Percentiles rank a stretch among this genome's conserved stretches.
These are phyloP conservation scores for Aspiorhynchus laticeps DNA, from an alignment of 2,113 vertebrate species.

Conservation along the genomic window DNA sequence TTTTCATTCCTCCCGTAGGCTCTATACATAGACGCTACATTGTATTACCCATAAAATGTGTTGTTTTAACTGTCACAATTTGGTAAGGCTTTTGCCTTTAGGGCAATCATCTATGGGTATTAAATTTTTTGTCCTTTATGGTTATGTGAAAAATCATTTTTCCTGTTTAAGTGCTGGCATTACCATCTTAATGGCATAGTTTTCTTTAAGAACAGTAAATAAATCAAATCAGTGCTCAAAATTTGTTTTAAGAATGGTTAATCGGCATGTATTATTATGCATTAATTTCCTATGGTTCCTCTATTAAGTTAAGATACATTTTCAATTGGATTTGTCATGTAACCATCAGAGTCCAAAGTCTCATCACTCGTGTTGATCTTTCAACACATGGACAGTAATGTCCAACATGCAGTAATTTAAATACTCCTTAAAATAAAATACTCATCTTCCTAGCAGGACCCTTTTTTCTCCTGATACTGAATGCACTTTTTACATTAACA, in stretches of 20 bases:
- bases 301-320: slow-evolving; percentile 23
- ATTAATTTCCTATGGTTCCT: background rate
- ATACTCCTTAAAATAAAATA: slow-evolving; percentile 69
- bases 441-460: slow-evolving; percentile 48
- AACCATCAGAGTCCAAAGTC: slow-evolving; percentile 73
- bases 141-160: slow-evolving; percentile 35
- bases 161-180: slow-evolving; percentile 44
- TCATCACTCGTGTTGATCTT: slow-evolving; percentile 61
- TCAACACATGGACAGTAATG: slow-evolving; percentile 69
- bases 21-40: slow-evolving; percentile 76
- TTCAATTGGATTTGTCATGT: slow-evolving; percentile 62
- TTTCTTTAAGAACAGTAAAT: background rate
- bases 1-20: slow-evolving; percentile 68
- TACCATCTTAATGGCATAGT: slow-evolving; percentile 35
- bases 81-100: slow-evolving; percentile 4
- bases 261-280: background rate
- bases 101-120: slow-evolving; percentile 31
- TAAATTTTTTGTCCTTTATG: slow-evolving; percentile 54
- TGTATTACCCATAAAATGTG: slow-evolving; percentile 22
- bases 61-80: slow-evolving; percentile 7
- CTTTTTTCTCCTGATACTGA: slow-evolving; percentile 71
- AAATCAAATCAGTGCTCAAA: background rate
- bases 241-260: background rate
- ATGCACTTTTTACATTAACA: slow-evolving; percentile 76
- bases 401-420: slow-evolving; percentile 76